A percentile compares a stretch with the other conserved stretches of the same genome.
phyloP scores from a whole-genome alignment of 1,140 invertebrate species.

The Drosophila pallidifrons region DNA sequence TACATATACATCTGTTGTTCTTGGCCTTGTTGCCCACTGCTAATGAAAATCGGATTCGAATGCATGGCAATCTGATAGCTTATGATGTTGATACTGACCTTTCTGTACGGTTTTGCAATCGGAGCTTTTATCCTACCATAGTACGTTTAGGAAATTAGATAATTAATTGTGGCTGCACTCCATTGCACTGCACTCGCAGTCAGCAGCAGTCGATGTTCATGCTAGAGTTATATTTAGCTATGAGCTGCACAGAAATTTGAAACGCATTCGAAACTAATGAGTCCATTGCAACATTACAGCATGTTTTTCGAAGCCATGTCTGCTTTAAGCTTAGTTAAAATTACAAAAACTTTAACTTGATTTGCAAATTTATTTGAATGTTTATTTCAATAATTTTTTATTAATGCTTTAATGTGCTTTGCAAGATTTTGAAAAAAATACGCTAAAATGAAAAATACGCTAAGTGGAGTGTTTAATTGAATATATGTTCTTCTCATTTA shows the following conservation, averaged over 20 bases:
- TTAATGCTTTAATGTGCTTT: too few relatives aligned
- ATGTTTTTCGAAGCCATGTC: too few relatives aligned
- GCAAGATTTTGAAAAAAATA: too few relatives aligned
- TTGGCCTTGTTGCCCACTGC: too few relatives aligned
- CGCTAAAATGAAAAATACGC: too few relatives aligned
- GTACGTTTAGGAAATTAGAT: slow-evolving; percentile 2
- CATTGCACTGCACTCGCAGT: not conserved
- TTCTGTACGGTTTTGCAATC: not conserved
- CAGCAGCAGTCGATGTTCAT: not conserved
- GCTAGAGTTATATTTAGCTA: not conserved
- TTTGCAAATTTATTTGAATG: too few relatives aligned
- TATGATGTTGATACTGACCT: not conserved
- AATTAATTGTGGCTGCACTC: slow-evolving; percentile 9
- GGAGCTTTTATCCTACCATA: not conserved
- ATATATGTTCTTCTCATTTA: too few relatives aligned
- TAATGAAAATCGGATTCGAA: not conserved
- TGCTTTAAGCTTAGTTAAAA: too few relatives aligned
- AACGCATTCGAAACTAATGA: not conserved
- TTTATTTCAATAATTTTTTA: too few relatives aligned
- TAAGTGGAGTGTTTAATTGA: too few relatives aligned
- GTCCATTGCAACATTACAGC: not conserved
- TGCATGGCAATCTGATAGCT: not conserved
- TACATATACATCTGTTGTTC: too few relatives aligned
- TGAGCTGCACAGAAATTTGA: not conserved
- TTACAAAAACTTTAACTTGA: too few relatives aligned